Percentiles rank a stretch among this genome's conserved stretches.
Evolutionary conservation across 2,113 vertebrate genomes (phyloP).

Genomic region (Corythornis vintsioides): DNA sequence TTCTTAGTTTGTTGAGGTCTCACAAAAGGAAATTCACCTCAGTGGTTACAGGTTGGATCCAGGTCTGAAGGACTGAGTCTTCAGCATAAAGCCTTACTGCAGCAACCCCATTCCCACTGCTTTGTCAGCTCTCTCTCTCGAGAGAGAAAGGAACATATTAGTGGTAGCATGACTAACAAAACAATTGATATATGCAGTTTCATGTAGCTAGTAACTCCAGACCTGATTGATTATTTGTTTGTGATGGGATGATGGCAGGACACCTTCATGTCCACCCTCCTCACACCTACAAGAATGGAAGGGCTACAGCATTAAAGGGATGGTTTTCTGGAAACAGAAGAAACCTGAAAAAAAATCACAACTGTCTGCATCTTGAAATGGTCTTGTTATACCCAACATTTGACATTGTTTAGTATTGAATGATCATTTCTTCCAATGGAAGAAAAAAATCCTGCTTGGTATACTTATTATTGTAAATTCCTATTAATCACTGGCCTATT

Average conservation of each 20-base stretch:
- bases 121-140: background rate
- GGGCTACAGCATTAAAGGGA: too few relatives aligned
- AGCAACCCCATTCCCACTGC: background rate
- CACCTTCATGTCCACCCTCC: fast-evolving
- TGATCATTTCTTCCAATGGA: background rate
- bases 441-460: background rate
- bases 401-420: background rate
- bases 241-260: background rate
- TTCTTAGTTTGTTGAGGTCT: slow-evolving; percentile 5
- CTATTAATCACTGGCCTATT: background rate
- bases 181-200: fast-evolving
- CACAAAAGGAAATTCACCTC: background rate
- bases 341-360: fast-evolving
- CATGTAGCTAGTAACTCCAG: background rate
- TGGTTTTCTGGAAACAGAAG: background rate
- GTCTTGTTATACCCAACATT: too few relatives aligned
- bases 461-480: background rate
- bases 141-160: background rate
- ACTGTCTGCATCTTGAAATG: background rate
- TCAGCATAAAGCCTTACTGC: background rate
- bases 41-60: background rate
- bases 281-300: too few relatives aligned
- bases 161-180: background rate
- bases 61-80: background rate
- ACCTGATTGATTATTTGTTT: too few relatives aligned